Evolutionary conservation across 2,888 invertebrate genomes (phyloP).

Genomic region (Erannis defoliaria): DNA sequence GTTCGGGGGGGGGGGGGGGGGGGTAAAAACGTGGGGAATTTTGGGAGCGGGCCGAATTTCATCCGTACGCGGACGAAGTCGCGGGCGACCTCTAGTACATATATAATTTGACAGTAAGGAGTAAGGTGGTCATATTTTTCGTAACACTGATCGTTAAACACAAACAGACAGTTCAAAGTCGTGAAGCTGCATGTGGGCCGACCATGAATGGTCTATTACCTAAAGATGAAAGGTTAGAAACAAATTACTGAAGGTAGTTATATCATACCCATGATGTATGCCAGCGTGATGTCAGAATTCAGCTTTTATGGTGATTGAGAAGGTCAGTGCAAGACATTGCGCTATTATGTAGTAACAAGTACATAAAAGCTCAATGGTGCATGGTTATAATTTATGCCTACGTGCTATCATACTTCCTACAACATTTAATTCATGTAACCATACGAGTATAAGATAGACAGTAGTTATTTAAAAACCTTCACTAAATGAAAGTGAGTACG

Average conservation of each 20-base stretch:
- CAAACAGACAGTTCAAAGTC: neutral
- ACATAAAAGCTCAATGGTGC: neutral
- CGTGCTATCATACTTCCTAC: neutral
- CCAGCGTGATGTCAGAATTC: neutral
- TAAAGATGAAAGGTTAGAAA: slow-evolving; percentile 21
- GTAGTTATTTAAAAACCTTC: neutral
- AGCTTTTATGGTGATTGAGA: slow-evolving; percentile 9
- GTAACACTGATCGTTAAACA: slow-evolving; percentile 36
- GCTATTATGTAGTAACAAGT: too few species aligned
- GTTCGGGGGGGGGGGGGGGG: too few species aligned
- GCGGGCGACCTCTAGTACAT: too few species aligned
- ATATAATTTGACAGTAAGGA: too few species aligned
- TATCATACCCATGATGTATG: slow-evolving; percentile 4
- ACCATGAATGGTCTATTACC: slow-evolving; percentile 27
- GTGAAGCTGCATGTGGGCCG: slow-evolving; percentile 14
- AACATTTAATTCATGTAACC: neutral
- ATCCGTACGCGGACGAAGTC: too few species aligned
- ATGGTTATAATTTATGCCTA: neutral
- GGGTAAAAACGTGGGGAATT: too few species aligned
- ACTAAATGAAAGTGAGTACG: slow-evolving; percentile 10
- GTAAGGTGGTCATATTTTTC: slow-evolving; percentile 42
- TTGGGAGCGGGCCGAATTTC: too few species aligned
- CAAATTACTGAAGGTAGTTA: slow-evolving; percentile 11
- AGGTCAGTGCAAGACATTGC: slow-evolving; percentile 2
- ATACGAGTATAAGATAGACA: too few species aligned